Evolutionary conservation across 2,888 invertebrate species (phyloP).

Genomic region (Trypoxylon attenuatum): DNA sequence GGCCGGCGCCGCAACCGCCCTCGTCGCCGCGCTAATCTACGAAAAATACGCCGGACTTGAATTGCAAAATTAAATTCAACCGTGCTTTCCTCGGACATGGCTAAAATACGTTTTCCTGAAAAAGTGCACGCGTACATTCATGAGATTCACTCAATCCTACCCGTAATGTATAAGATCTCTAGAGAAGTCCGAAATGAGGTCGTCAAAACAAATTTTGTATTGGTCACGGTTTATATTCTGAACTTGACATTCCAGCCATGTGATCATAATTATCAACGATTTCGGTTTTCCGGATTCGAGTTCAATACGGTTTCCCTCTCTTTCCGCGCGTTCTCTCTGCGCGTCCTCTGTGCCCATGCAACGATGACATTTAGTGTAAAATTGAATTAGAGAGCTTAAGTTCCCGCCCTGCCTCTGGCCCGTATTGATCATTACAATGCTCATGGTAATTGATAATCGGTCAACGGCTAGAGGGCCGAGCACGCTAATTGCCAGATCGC

Average conservation of each 20-base stretch:
- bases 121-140: background rate
- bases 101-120: background rate
- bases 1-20: background rate
- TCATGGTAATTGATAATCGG: constrained; percentile 70
- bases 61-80: background rate
- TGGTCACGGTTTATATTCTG: background rate
- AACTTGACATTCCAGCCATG: background rate
- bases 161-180: too few relatives aligned
- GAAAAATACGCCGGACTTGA: background rate
- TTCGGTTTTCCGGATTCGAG: constrained; percentile 37
- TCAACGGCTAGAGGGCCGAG: constrained; percentile 50
- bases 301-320: constrained; percentile 8
- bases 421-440: constrained; percentile 53
- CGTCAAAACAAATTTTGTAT: background rate
- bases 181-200: background rate
- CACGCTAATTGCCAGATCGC: constrained; percentile 60
- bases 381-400: constrained; percentile 67
- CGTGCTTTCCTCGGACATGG: background rate
- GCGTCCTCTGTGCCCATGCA: background rate
- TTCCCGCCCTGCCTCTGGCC: constrained; percentile 31
- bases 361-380: constrained; percentile 40
- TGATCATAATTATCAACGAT: constrained; percentile 16
- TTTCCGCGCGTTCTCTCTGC: constrained; percentile 5
- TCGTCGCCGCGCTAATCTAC: background rate
- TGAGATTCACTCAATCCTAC: too few relatives aligned